A percentile compares a stretch with the other conserved stretches of the same genome.
These are phyloP conservation scores for Phrynocephalus guinanensis DNA, from an alignment of 2,797 vertebrate genomes.

Conservation along the genomic window DNA sequence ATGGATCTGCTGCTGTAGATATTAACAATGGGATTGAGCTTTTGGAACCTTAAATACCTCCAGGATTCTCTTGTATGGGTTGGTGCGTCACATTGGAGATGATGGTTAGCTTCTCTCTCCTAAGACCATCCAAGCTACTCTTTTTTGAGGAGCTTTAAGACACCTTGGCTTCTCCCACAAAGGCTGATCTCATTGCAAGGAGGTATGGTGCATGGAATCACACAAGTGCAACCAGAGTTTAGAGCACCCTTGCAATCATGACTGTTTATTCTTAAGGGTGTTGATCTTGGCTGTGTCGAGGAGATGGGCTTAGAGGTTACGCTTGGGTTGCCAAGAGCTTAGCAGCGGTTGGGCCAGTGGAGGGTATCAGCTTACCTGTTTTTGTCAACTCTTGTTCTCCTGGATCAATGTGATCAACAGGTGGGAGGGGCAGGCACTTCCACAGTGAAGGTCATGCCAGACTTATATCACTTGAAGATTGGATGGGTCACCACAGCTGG, in stretches of 20 bases:
- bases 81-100: background rate
- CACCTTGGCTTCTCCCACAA: background rate
- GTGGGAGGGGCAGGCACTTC: background rate
- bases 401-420: slow-evolving; percentile 7
- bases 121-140: background rate
- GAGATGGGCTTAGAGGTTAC: background rate
- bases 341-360: slow-evolving; percentile 1
- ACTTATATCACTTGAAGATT: background rate
- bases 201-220: background rate
- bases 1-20: no score
- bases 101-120: background rate
- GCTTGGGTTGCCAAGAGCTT: background rate
- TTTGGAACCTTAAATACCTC: no score
- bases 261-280: slow-evolving; percentile 9
- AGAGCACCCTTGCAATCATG: background rate
- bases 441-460: slow-evolving; percentile 10
- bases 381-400: slow-evolving; percentile 13
- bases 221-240: no score
- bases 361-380: slow-evolving; percentile 9
- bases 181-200: background rate
- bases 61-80: background rate
- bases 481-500: slow-evolving; percentile 2
- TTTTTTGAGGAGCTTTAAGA: background rate
- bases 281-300: background rate
- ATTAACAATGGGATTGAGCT: background rate